Conservation (phyloP, 2,888 invertebrate genomes). For the Lypha dubia region DNA sequence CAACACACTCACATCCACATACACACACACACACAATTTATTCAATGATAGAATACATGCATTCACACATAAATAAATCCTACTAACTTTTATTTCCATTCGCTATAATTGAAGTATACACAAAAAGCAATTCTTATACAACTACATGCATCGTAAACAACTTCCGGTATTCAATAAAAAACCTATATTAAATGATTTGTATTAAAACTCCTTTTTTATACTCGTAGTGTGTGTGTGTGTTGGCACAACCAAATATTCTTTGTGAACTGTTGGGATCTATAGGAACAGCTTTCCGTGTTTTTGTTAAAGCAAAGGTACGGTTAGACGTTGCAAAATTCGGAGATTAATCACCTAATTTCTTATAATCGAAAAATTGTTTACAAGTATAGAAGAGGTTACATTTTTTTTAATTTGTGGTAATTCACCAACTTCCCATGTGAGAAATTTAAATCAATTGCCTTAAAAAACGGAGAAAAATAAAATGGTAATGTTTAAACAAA, state of each 20-base stretch:
- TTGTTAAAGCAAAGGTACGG: not conserved
- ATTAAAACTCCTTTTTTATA: not conserved
- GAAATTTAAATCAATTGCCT: too few species aligned
- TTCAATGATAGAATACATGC: not conserved
- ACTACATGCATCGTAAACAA: not conserved
- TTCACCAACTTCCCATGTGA: too few species aligned
- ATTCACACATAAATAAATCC: not conserved
- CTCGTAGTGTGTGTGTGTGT: too few species aligned
- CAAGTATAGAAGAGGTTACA: too few species aligned
- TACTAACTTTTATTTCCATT: not conserved
- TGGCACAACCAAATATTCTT: not conserved
- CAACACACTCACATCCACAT: too few species aligned
- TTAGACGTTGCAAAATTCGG: not conserved
- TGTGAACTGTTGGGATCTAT: not conserved
- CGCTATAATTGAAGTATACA: not conserved
- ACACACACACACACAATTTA: not conserved
- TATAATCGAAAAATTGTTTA: too few species aligned
- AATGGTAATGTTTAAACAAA: too few species aligned
- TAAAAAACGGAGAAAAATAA: too few species aligned
- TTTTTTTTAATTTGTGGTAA: too few species aligned
- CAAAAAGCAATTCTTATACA: too few species aligned
- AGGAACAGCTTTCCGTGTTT: not conserved
- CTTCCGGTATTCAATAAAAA: not conserved
- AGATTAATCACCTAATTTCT: too few species aligned
- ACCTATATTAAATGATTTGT: not conserved